These are phyloP conservation scores for Ophiodon elongatus DNA, from an alignment of 2,113 vertebrate species.

Conservation along the genomic window DNA sequence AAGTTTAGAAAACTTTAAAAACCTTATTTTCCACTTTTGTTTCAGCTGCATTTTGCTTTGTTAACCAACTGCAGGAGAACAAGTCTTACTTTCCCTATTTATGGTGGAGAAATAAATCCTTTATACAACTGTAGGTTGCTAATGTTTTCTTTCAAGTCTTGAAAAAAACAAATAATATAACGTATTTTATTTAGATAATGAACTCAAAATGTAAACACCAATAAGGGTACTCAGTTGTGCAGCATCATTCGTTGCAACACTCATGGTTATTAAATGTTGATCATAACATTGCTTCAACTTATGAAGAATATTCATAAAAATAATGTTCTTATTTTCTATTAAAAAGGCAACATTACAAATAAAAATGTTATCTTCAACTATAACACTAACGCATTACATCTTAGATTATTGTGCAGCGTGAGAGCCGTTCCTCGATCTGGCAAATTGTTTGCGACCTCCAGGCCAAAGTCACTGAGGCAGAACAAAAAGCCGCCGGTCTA, in stretches of 20 bases:
- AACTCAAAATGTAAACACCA: no score
- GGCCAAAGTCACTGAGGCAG: constrained; percentile 13
- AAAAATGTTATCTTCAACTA: not conserved
- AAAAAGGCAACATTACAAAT: not conserved
- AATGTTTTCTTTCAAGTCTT: not conserved
- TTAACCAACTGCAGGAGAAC: not conserved
- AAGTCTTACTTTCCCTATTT: not conserved
- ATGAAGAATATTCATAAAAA: not conserved
- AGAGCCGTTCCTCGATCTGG: not conserved
- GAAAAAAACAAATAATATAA: not conserved
- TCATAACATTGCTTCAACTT: not conserved
- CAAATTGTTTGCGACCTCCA: not conserved
- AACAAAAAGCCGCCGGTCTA: constrained; percentile 1
- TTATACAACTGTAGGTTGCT: not conserved
- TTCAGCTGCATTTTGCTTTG: not conserved
- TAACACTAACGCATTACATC: not conserved
- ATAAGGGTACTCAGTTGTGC: not conserved
- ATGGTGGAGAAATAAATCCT: not conserved
- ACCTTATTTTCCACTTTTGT: not conserved
- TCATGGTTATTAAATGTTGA: not conserved
- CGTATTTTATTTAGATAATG: not conserved
- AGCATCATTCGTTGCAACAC: not conserved
- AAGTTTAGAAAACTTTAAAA: constrained; percentile 6
- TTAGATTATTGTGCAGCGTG: not conserved
- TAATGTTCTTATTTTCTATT: not conserved